Percentiles rank a stretch among this genome's conserved stretches.
Evolutionary conservation across 1,140 invertebrate genomes (phyloP).

Genomic region (Epicauta chinensis): DNA sequence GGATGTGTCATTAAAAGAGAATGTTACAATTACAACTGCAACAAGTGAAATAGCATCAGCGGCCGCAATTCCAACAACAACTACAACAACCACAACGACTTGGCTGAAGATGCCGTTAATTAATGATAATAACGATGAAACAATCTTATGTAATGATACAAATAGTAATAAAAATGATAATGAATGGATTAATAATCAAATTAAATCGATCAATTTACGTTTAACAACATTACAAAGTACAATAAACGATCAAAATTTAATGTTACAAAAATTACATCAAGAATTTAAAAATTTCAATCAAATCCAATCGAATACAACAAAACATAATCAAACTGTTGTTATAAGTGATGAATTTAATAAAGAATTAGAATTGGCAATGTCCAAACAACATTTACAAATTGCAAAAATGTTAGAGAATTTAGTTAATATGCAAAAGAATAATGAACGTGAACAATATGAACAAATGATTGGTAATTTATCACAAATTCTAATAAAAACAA

Average conservation of each 20-base stretch:
- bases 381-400: slow-evolving; percentile 45
- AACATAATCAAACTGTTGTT: slow-evolving; percentile 14
- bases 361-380: slow-evolving; percentile 35
- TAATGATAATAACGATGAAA: slow-evolving; percentile 36
- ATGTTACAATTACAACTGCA: slow-evolving; percentile 40
- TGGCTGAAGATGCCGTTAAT: slow-evolving; percentile 48
- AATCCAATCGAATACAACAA: slow-evolving; percentile 33
- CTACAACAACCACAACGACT: slow-evolving; percentile 9
- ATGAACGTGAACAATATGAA: slow-evolving; percentile 46
- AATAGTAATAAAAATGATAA: slow-evolving; percentile 12
- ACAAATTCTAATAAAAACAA: slow-evolving; percentile 42
- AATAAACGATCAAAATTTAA: slow-evolving; percentile 38
- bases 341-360: slow-evolving; percentile 34
- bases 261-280: slow-evolving; percentile 41
- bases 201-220: slow-evolving; percentile 31
- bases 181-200: slow-evolving; percentile 21
- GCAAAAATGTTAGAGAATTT: slow-evolving; percentile 38
- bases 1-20: slow-evolving; percentile 44
- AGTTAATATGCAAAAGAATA: slow-evolving; percentile 31
- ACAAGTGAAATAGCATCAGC: slow-evolving; percentile 17
- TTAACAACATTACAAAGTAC: slow-evolving; percentile 32
- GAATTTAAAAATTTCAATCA: slow-evolving; percentile 37
- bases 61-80: neutral
- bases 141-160: too few relatives aligned
- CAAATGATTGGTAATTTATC: slow-evolving; percentile 42